Conservation (phyloP, 2,888 invertebrate species). For the Cataglyphis cursor region DNA sequence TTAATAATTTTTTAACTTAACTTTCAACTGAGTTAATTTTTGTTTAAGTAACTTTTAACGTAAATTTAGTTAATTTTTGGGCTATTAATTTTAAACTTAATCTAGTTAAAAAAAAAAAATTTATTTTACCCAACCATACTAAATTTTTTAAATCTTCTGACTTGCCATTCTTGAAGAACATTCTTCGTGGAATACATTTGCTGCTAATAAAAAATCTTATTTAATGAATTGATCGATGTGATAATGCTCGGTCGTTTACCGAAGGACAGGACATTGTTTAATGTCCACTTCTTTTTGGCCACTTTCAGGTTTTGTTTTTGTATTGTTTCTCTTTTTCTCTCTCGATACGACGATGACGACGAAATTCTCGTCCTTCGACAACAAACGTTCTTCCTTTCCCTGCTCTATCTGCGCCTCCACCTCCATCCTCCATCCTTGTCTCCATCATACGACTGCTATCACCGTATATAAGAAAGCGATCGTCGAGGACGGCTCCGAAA, state of each 20-base stretch:
- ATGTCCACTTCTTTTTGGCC: not conserved
- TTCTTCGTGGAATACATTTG: not conserved
- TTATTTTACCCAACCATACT: not conserved
- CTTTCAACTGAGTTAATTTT: too few species aligned
- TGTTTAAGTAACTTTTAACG: too few species aligned
- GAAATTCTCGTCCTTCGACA: constrained; percentile 40
- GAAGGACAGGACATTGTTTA: not conserved
- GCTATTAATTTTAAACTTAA: too few species aligned
- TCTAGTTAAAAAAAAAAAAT: not conserved
- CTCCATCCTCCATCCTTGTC: not conserved
- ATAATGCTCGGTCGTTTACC: not conserved
- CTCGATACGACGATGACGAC: not conserved
- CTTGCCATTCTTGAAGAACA: not conserved
- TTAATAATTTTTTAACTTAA: too few species aligned
- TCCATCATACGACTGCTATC: constrained; percentile 12
- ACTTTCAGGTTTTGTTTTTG: not conserved
- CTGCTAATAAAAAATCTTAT: not conserved
- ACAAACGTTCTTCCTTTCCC: constrained; percentile 24
- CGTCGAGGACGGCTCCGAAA: constrained; percentile 7
- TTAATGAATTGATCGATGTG: not conserved
- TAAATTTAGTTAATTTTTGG: too few species aligned
- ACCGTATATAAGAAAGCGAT: constrained; percentile 49
- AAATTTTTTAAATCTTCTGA: not conserved
- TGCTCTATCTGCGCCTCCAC: not conserved
- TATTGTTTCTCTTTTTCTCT: constrained; percentile 1